Base-by-base conservation (phyloP, 2,113 vertebrate genomes). In the Syrrhaptes paradoxus region DNA sequence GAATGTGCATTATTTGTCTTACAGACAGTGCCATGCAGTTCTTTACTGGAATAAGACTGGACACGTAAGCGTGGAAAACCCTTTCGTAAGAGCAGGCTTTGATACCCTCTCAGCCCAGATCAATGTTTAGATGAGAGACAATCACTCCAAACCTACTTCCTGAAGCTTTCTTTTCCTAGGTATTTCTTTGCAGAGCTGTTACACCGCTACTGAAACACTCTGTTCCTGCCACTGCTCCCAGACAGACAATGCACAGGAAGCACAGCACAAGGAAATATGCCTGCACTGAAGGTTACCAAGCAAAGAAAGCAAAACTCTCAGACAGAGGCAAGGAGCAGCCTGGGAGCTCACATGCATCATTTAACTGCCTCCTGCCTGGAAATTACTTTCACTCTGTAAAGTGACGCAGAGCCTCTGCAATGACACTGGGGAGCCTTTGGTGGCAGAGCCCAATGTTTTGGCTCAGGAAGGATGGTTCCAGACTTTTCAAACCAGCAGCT, bases 261-360 rank as follows among this genome's bases (percentile, higher is more conserved):
- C 0, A 0, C 62, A 90, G 49, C 38, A 32, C 54, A 75, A 83
- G 22, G 63, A 77, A 89, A 29, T 0, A 0, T 0, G 1, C 13
- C 72, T 34, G 15, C 32, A 34, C 45, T 0, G 1, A 67, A 55
- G 34, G 52, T 68, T 62, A 72, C 1, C 0, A 0, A 52, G 34
- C 34, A 87, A 67, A 46, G 46, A 57, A 66, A 55, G 46, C 22
- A 77, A 85, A 94, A 52, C 17, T 17, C 58, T 34, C 57, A 24
- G 45, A 48, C 22, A 43, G 4, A n/a, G 54, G 19, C 21, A 52
- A 79, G 61, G 13, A 65, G 20, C 29, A 58, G 34, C 16, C 74
- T 43, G 17, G 7, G 20, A 65, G 11, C 38, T 57, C 20, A 17
- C 0, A 1, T 0, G 2, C 29, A 73, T 24, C 43, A n/a, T 36